These are phyloP conservation scores for Ornithoptera alexandrae DNA, from an alignment of 2,888 invertebrate genomes.

Conservation along the genomic window DNA sequence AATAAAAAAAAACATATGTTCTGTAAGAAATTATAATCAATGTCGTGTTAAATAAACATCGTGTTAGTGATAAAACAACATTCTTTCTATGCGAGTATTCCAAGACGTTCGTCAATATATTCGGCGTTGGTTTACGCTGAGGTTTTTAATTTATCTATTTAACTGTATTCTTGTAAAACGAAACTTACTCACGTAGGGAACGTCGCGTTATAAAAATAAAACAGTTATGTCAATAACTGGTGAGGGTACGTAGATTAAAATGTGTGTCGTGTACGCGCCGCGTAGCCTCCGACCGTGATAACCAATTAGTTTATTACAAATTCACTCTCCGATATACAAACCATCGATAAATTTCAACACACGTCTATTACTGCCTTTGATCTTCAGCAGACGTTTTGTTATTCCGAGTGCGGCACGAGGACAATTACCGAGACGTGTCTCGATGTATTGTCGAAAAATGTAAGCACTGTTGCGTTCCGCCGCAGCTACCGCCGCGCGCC, in stretches of 20 bases:
- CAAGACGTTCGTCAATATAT: too few relatives aligned
- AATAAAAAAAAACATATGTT: conserved; percentile 13
- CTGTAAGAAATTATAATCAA: conserved; percentile 1
- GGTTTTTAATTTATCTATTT: too few relatives aligned
- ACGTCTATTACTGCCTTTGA: conserved; percentile 76
- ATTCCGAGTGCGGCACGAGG: conserved; percentile 65
- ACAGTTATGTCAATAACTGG: conserved; percentile 49
- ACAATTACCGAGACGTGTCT: conserved; percentile 73
- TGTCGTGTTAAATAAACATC: not conserved
- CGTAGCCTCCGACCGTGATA: conserved; percentile 39
- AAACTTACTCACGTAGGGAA: conserved; percentile 31
- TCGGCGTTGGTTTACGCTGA: too few relatives aligned
- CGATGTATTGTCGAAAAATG: conserved; percentile 64
- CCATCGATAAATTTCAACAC: conserved; percentile 74
- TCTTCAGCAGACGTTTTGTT: conserved; percentile 70
- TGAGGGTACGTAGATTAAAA: conserved; percentile 50
- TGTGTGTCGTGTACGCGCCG: conserved; percentile 46
- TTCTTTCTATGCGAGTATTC: not conserved
- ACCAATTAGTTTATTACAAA: conserved; percentile 58
- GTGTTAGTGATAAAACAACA: not conserved
- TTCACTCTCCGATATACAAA: conserved; percentile 61
- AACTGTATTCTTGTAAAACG: not conserved
- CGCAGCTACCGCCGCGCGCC: conserved; percentile 42
- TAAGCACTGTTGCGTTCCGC: conserved; percentile 45
- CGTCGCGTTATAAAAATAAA: conserved; percentile 41